phyloP scores from a whole-genome alignment of 2,888 invertebrate genomes.

The Nymphalis polychloros region DNA sequence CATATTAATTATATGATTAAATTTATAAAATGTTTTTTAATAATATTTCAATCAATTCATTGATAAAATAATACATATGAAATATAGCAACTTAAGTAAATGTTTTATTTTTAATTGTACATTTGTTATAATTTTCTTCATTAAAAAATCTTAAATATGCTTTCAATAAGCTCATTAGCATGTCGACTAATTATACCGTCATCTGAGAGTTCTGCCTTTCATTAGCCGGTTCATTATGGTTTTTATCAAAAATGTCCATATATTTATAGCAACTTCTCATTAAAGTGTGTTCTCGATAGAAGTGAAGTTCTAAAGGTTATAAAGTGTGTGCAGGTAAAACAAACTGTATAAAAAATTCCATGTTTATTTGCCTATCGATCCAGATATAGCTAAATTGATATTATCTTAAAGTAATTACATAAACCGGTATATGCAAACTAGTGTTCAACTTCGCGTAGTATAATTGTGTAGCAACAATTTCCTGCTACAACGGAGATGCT shows the following conservation, averaged over 20 bases:
- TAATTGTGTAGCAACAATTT: slow-evolving; percentile 36
- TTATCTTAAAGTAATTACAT: slow-evolving; percentile 4
- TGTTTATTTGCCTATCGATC: background rate
- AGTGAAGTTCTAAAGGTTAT: no score
- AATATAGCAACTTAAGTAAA: background rate
- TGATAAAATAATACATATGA: background rate
- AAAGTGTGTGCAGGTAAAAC: background rate
- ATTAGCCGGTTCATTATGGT: slow-evolving; percentile 21
- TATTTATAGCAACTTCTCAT: background rate
- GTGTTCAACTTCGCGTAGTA: slow-evolving; percentile 10
- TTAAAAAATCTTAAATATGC: background rate
- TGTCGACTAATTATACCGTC: background rate
- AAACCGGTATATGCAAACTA: slow-evolving; percentile 9
- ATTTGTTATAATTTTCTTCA: background rate
- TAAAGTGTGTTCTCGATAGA: no score
- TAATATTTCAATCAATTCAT: no score
- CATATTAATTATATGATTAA: no score
- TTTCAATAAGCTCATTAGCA: slow-evolving; percentile 20
- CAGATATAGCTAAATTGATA: background rate
- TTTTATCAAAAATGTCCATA: background rate
- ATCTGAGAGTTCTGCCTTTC: slow-evolving; percentile 25
- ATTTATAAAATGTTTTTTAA: no score
- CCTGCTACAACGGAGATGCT: slow-evolving; percentile 47
- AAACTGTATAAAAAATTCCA: background rate
- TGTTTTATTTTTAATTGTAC: background rate